A percentile compares a stretch with the other conserved stretches of the same genome.
phyloP scores from a whole-genome alignment of 2,888 invertebrate genomes.

The Metellina segmentata region DNA sequence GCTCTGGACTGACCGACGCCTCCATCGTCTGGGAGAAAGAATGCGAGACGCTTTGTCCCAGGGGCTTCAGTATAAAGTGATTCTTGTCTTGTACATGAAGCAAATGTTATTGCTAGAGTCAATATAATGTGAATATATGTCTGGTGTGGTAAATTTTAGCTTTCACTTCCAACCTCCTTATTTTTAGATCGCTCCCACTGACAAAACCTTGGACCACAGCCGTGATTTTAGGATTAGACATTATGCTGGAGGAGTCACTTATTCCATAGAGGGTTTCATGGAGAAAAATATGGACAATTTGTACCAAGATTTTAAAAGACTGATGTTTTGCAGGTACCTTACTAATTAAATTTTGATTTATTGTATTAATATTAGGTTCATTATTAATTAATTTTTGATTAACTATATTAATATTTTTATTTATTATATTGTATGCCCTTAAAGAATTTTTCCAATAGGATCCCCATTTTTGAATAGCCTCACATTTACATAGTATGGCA shows the following conservation, averaged over 20 bases:
- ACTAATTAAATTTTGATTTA: not conserved
- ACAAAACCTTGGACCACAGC: slow-evolving; percentile 82
- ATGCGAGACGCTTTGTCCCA: too few species aligned
- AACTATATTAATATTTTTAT: not conserved
- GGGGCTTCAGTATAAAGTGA: too few species aligned
- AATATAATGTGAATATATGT: not conserved
- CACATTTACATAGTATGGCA: not conserved
- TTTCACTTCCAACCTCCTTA: not conserved
- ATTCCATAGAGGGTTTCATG: slow-evolving; percentile 93
- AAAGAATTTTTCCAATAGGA: not conserved
- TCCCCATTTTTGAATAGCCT: not conserved
- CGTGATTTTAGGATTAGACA: slow-evolving; percentile 85
- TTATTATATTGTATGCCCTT: not conserved
- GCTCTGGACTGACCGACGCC: too few species aligned
- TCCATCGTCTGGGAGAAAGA: too few species aligned
- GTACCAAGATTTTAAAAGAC: slow-evolving; percentile 97
- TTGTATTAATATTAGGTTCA: not conserved
- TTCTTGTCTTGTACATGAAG: not conserved
- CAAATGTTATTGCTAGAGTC: not conserved
- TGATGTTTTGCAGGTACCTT: slow-evolving; percentile 86
- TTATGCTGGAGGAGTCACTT: slow-evolving; percentile 98
- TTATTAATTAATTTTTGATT: too few species aligned
- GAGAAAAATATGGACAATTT: slow-evolving; percentile 98
- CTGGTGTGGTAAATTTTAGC: too few species aligned
- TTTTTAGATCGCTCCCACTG: slow-evolving; percentile 80